Evolutionary conservation across 2,888 invertebrate species (phyloP), one percentile per base, ranked within the genome.

Genomic region (Eupelmus urozonus): DNA sequence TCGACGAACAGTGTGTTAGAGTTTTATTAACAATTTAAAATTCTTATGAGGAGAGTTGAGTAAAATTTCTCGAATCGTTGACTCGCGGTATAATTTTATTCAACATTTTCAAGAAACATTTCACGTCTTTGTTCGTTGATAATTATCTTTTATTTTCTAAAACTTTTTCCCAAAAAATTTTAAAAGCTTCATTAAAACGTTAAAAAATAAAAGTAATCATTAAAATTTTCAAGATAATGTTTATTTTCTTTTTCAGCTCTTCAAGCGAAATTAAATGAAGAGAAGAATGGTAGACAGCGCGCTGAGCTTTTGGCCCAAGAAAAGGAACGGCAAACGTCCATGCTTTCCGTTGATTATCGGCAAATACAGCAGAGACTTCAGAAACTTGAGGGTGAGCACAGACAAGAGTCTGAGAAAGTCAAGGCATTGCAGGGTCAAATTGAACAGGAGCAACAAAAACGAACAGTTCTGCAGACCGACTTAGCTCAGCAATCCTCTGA

Each of bases 331-430:
- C 97, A 97, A 90, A 95, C 97, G 88, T 97, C 96, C 13, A 98
- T 98, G 96, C 92, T 98, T 42, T 95, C 96, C 23, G 97, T 98
- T 1, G 98, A 98, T 90, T 96, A 97, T 89, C 92, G 97, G n/a
- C 98, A 98, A 91, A 95, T 97, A 86, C 96, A 97, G 87, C 95
- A 97, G 87, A 93, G 96, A 76, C 90, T 98, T 81, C 96, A 97
- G 87, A 96, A 97, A 87, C 90, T 97, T 9, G 97, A 98, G 90
- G 96, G 96, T n/a, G 97, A 98, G 90, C 94, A 96, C 86, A 92
- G 96, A 4, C 96, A 97, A 88, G 97, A 97, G 90, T 92, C 93
- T 23, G 97, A 97, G 87, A 92, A 94, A 91, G 95, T 95, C 51
- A 93, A 95, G 84, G 95, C 94, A 0, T 91, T 98, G 20, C 94